Base-by-base conservation (phyloP, 2,797 vertebrate genomes). In the Danio choprae region DNA sequence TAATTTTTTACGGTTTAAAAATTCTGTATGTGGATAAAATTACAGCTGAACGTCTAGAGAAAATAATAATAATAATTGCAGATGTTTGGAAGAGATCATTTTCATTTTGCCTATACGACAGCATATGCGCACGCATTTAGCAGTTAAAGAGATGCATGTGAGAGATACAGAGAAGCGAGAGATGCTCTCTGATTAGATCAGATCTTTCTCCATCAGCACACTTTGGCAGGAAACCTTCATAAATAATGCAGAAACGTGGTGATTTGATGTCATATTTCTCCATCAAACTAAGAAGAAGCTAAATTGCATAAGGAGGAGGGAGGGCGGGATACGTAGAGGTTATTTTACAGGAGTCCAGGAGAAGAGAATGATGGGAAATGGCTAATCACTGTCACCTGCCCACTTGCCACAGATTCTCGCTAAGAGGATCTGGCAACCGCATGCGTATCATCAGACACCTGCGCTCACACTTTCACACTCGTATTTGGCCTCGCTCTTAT, bases 391-490 rank as follows among this genome's bases (percentile, higher is more conserved):
- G 51, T 48, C 77, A 79, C 46, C 43, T 79, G 67, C 46, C 44
- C 36, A 79, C 56, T 71, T 43, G 38, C 55, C 44, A 48, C 40
- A 50, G 51, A 46, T 48, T 78, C 18, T 59, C 65, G 0, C 41
- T 60, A 38, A 62, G 18, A 79, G 43, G 77, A 79, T 79, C 77
- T 79, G 59, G 64, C 76, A 83, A 71, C 50, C 72, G 38, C 41
- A 22, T 12, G 20, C 62, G 72, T 56, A 85, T 59, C 81, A 73
- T 83, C 81, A 85, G 62, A 83, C 53, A 80, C 69, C 71, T 74
- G 77, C 43, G 53, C 72, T 63, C 62, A 29, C 71, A 41, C 71
- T 29, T 53, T 43, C 18, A 50, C 58, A 29, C 36, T 67, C 53
- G 20, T 16, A 72, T 72, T 71, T 71, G 70, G 70, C 53, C 50